A percentile compares a stretch with the other conserved stretches of the same genome.
Conservation (phyloP, 2,888 invertebrate species). For the Ectemnius cavifrons region DNA sequence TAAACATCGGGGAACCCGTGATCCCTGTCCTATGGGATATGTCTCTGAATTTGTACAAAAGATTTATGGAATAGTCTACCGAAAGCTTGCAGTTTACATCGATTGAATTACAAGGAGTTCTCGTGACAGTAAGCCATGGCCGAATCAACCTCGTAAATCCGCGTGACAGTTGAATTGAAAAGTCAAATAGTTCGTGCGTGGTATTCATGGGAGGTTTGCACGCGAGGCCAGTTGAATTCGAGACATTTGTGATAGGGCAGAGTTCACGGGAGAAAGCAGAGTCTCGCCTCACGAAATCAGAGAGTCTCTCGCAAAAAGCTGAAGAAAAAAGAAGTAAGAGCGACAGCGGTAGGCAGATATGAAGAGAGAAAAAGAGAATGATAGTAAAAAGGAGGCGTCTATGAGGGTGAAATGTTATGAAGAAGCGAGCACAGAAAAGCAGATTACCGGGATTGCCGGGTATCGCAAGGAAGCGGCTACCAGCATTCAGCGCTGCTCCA, state of each 20-base stretch:
- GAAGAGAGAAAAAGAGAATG: slow-evolving; percentile 1
- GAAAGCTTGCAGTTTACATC: no score
- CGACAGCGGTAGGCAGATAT: background rate
- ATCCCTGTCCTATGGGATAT: slow-evolving; percentile 22
- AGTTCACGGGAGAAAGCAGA: no score
- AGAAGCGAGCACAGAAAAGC: slow-evolving; percentile 59
- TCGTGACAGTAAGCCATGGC: no score
- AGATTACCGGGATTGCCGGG: slow-evolving; percentile 78
- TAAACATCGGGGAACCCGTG: background rate
- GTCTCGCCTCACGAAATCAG: background rate
- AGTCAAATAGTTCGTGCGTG: no score
- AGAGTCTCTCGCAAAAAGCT: background rate
- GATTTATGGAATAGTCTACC: background rate
- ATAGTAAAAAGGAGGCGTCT: slow-evolving; percentile 7
- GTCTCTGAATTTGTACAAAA: background rate
- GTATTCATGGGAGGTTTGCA: no score
- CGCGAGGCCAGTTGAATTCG: no score
- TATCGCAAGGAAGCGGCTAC: slow-evolving; percentile 85
- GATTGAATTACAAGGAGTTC: no score
- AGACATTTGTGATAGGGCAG: no score
- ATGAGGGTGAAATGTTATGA: slow-evolving; percentile 22
- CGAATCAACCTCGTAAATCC: no score
- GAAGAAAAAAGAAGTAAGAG: background rate
- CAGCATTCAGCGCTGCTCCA: slow-evolving; percentile 68
- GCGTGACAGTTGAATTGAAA: no score